Evolutionary conservation across 1,140 invertebrate genomes (phyloP), one percentile per base, ranked within the genome.

Genomic region (Chironomus striatipennis): DNA sequence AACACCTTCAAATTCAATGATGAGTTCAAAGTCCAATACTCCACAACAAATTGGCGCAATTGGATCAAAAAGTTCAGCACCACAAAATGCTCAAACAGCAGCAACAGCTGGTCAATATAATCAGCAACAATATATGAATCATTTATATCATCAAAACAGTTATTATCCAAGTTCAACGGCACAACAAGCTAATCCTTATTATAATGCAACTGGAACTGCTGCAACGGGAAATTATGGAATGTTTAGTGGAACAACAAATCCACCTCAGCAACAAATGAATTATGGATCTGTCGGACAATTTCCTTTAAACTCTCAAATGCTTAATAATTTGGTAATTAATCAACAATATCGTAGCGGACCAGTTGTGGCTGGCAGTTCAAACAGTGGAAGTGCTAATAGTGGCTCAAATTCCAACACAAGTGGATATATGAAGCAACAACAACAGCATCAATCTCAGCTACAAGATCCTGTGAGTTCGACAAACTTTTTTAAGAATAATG

Each of bases 1-100:
- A 8, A 90, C 91, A 8, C 8, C 79, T 77, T 82, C 80, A 77
- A 94, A 93, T 82, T 94, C 93, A 20, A 85, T 95, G 72, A 95
- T 96, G 65, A 18, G 65, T 17, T 20, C 65, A 18, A 70, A 70
- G 20, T 70, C 65, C 4, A 70, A 70, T 20, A 91, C 91, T 10
- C 87, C 89, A 74, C 92, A 93, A 83, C 90, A 88, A 79, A 92
- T 94, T 79, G 90, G 91, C 78, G 89, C 93, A 76, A 92, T 96
- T 79, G 92, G 92, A 76, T 87, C 88, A 12, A 90, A 90, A 81
- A 84, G 84, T 12, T 8, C 65, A 21, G 73, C 43, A 34, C 43
- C 43, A 9, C 81, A 80, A 83, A 79, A 84, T 83, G 77, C 86
- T 80, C 79, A n/a, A n/a, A n/a, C 83, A 83, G 3, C 84, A 84